Conservation (phyloP, 2,888 invertebrate genomes). For the Pharmacophagus antenor region DNA sequence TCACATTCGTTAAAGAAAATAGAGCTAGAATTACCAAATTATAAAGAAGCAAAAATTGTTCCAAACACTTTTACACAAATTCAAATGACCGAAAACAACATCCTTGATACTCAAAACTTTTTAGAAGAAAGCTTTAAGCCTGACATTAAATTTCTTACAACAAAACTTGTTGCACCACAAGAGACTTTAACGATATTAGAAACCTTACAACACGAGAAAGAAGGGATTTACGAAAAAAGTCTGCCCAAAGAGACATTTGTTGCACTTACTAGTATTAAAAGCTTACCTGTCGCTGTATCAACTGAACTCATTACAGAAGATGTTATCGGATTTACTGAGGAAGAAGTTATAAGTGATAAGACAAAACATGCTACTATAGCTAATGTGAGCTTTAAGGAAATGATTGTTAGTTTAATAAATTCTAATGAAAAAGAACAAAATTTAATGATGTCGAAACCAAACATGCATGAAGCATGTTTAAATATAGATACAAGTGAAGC, state of each 20-base stretch:
- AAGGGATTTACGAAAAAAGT: conserved; percentile 45
- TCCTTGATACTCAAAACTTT: conserved; percentile 66
- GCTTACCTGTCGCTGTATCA: conserved; percentile 75
- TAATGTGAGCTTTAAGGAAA: conserved; percentile 76
- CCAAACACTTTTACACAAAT: conserved; percentile 54
- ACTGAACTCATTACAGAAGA: conserved; percentile 71
- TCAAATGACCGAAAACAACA: conserved; percentile 62
- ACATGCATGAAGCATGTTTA: conserved; percentile 42
- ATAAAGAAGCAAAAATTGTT: conserved; percentile 59
- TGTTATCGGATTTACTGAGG: conserved; percentile 51
- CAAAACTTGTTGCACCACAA: conserved; percentile 50
- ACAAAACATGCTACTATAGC: conserved; percentile 71
- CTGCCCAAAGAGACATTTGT: conserved; percentile 44
- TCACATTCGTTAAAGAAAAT: conserved; percentile 54
- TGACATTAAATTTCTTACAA: conserved; percentile 50
- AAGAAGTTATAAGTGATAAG: conserved; percentile 34
- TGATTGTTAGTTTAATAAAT: conserved; percentile 77
- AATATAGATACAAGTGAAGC: conserved; percentile 66
- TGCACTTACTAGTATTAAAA: conserved; percentile 67
- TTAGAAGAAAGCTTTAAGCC: conserved; percentile 47
- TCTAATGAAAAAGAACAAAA: conserved; percentile 80
- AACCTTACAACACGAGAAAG: conserved; percentile 63
- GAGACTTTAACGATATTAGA: conserved; percentile 59
- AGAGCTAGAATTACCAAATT: conserved; percentile 43
- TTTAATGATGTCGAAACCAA: conserved; percentile 42